Base-by-base conservation (phyloP, 2,113 vertebrate species). In the Panthera leo region DNA sequence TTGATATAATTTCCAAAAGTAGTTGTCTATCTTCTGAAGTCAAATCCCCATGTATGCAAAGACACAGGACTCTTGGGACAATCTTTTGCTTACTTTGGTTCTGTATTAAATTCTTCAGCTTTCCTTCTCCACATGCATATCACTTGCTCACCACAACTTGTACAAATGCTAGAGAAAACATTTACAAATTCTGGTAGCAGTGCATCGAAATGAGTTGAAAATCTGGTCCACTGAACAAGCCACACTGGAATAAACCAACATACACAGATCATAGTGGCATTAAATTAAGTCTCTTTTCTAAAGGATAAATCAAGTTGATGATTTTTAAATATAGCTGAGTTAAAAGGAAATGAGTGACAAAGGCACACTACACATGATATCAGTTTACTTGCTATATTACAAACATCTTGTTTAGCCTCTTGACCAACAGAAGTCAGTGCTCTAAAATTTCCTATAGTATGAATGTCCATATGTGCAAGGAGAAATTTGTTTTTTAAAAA, bases 111-210 rank as follows among this genome's bases (percentile, higher is more conserved):
- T 27, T 88, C 25, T 61, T 51, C 85, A 93, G 45, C 31, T 92
- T 95, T 85, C 19, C 73, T 42, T 55, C 39, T 86, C 55, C 36
- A 79, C 25, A 31, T n/a, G 5, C 29, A 42, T 92, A 55, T 7
- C 25, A 25, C 45, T 87, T 97, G 71, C 23, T 91, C 55, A 95
- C 36, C 39, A 79, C 79, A 94, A 92, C 58, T 75, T 80, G 31
- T 19, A 87, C 31, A 91, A 96, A 95, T 78, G 19, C n/a, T 91
- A 85, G 55, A 97, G 65, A 92, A 96, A 95, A 83, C 31, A 95
- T 85, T 82, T 94, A 94, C 19, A 92, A 96, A 94, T 93, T 94
- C 51, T 94, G 70, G 61, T 78, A 94, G 48, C 45, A 85, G 45
- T 79, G 25, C 70, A 89, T 16, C 91, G 76, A 89, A 89, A 96